Percentiles rank a stretch among this genome's conserved stretches.
Evolutionary conservation across 2,797 vertebrate species (phyloP).

Genomic region (Lates japonicus): DNA sequence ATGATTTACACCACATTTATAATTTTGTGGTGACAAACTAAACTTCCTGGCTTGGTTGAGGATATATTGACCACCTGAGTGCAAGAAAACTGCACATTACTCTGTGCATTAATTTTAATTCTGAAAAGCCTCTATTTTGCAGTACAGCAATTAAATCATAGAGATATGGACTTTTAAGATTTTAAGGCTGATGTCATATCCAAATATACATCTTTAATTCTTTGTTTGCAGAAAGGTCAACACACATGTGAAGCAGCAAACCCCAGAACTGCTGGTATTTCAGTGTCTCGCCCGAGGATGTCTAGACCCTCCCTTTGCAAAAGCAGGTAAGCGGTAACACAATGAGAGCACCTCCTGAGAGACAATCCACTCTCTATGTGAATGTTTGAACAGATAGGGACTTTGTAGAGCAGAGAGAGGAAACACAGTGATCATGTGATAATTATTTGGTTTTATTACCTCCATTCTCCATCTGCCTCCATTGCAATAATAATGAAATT

Average conservation of each 20-base stretch:
- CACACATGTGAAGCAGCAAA: neutral
- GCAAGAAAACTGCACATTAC: neutral
- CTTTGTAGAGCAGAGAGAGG: neutral
- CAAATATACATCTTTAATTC: neutral
- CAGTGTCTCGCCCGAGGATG: neutral
- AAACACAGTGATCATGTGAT: neutral
- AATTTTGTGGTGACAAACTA: neutral
- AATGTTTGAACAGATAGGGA: neutral
- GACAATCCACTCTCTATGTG: too few relatives aligned
- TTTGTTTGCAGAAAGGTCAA: neutral
- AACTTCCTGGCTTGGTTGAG: neutral
- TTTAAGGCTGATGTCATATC: neutral
- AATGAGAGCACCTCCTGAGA: neutral
- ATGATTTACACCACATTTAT: neutral
- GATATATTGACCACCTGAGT: neutral
- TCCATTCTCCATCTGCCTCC: neutral
- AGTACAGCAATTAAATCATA: neutral
- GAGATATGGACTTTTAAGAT: neutral
- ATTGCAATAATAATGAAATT: constrained; percentile 3
- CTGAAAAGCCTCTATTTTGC: neutral
- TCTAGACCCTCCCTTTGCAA: too few relatives aligned
- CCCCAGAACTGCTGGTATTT: neutral
- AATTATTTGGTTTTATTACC: constrained; percentile 27
- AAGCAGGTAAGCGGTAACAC: neutral
- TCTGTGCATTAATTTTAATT: too few relatives aligned